Evolutionary conservation across 2,113 vertebrate genomes (phyloP).

Genomic region (Pachycephala philippinensis): DNA sequence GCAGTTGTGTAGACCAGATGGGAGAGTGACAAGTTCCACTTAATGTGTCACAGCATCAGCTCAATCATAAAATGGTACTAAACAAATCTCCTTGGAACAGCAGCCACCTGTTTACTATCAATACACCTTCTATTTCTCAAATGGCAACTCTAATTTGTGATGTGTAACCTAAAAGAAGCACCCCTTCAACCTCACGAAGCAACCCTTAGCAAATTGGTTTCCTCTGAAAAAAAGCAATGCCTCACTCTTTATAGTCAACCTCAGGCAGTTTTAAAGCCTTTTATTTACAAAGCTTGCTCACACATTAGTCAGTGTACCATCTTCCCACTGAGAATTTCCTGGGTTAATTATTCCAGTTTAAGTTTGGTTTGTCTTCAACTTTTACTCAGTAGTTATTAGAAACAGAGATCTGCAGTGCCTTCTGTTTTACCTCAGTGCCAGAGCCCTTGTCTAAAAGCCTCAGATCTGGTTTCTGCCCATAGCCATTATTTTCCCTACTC

Average conservation of each 20-base stretch:
- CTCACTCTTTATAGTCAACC: constrained; percentile 31
- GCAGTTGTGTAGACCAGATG: constrained; percentile 73
- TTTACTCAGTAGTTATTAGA: constrained; percentile 52
- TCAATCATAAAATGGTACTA: constrained; percentile 61
- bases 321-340: constrained; percentile 4
- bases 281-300: constrained; percentile 37
- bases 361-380: constrained; percentile 33
- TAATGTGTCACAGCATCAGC: constrained; percentile 66
- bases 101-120: constrained; percentile 75
- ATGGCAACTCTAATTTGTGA: constrained; percentile 49
- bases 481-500: constrained; percentile 15
- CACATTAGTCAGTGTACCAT: constrained; percentile 43
- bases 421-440: constrained; percentile 46
- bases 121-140: constrained; percentile 51
- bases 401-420: constrained; percentile 43
- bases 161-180: constrained; percentile 31
- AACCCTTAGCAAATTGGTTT: constrained; percentile 7
- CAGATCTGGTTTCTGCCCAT: constrained; percentile 14
- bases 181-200: background rate
- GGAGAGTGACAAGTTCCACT: constrained; percentile 69
- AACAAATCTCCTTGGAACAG: constrained; percentile 62
- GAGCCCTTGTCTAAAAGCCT: background rate
- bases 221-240: constrained; percentile 4
- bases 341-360: constrained; percentile 38
- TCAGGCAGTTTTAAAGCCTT: constrained; percentile 46